These are phyloP conservation scores for Myrmecobius fasciatus DNA, from an alignment of 2,113 vertebrate genomes.

Conservation along the genomic window DNA sequence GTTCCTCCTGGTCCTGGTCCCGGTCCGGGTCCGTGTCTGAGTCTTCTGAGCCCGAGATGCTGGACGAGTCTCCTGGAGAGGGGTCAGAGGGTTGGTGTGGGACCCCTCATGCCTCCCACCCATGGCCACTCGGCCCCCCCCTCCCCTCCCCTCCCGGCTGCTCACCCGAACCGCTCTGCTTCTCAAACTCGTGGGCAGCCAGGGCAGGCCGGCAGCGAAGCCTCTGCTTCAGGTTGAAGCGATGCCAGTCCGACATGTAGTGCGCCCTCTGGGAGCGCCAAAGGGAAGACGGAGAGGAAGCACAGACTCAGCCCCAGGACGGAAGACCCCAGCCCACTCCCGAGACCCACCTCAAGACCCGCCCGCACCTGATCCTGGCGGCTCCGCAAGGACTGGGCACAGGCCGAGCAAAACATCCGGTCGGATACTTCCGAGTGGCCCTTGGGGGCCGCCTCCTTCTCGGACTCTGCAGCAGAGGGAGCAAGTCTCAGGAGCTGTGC, in stretches of 20 bases:
- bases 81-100: background rate
- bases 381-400: constrained; percentile 87
- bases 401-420: constrained; percentile 89
- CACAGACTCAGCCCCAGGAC: background rate
- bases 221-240: constrained; percentile 94
- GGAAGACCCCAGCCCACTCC: background rate
- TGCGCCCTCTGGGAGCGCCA: constrained; percentile 90
- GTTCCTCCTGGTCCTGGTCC: background rate
- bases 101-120: background rate
- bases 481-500: background rate
- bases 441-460: background rate
- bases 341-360: background rate
- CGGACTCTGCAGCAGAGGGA: background rate
- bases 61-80: constrained; percentile 92
- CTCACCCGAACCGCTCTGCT: constrained; percentile 81
- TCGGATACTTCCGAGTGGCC: constrained; percentile 65
- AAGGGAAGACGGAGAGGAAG: background rate
- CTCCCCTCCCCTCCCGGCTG: background rate
- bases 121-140: background rate
- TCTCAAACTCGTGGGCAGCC: constrained; percentile 92
- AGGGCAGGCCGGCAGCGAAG: constrained; percentile 82
- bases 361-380: constrained; percentile 93
- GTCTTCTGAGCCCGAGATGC: constrained; percentile 95
- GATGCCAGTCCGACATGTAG: constrained; percentile 97
- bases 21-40: constrained; percentile 81